Percentiles rank a stretch among this genome's conserved stretches.
Evolutionary conservation across 2,797 vertebrate genomes (phyloP).

Genomic region (Delichon dasypus): DNA sequence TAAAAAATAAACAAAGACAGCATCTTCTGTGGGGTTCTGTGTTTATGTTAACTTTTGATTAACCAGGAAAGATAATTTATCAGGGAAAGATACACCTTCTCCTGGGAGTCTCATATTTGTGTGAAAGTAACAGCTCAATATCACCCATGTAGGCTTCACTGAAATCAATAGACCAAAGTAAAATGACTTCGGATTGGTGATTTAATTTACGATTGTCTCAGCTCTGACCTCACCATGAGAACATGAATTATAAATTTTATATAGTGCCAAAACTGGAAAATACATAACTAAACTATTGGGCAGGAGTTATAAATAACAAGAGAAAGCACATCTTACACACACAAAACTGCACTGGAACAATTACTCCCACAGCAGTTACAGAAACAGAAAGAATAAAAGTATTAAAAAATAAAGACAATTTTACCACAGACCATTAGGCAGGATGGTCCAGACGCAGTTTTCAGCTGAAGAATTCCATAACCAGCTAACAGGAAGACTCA

Average conservation of each 20-base stretch:
- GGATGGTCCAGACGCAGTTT: background rate
- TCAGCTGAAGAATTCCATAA: background rate
- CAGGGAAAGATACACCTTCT: background rate
- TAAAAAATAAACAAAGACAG: background rate
- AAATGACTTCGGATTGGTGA: background rate
- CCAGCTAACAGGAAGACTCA: background rate
- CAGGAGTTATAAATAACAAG: background rate
- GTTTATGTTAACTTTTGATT: background rate
- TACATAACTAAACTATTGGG: background rate
- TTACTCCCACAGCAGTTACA: background rate
- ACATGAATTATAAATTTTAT: background rate
- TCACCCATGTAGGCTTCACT: conserved; percentile 26
- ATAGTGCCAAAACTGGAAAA: background rate
- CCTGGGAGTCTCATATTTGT: background rate
- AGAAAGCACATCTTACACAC: background rate
- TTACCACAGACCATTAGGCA: background rate
- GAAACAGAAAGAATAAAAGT: background rate
- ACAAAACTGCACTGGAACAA: background rate
- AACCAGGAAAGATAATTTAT: background rate
- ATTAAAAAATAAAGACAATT: background rate
- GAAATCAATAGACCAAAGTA: conserved; percentile 10
- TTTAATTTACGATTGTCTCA: background rate
- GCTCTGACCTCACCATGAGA: background rate
- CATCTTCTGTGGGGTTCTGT: background rate
- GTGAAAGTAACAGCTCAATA: background rate